Evolutionary conservation across 2,797 vertebrate species (phyloP), one percentile per base, ranked within the genome.

Genomic region (Crocodylus rhombifer): DNA sequence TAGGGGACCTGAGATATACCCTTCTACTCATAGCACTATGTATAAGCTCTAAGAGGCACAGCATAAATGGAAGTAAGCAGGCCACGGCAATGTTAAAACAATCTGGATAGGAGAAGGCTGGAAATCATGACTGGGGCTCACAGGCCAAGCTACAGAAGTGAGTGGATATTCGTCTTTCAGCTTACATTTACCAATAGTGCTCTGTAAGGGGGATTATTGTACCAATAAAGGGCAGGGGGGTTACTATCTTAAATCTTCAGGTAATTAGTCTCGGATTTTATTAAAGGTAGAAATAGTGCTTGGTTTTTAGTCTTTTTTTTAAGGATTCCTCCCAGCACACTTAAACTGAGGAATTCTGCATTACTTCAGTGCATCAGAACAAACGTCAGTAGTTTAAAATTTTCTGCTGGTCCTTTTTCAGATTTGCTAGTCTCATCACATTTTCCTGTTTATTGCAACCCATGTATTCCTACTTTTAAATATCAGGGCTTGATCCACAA

Each of bases 391-490:
- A 36, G 26, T 20, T 73, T 73, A 51, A 73, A 9, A 75, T 77
- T 86, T 33, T 88, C 75, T 89, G 82, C 90, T 91, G 77, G 65
- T 36, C 30, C 64, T 58, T 80, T 84, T 90, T 80, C 67, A 28
- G 2, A 13, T 42, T 80, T 83, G 78, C 86, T 36, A 87, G 64
- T n/a, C 26, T 62, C 75, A 60, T 82, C 18, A 20, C 58, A 56
- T 86, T 57, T 14, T 77, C 80, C 89, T 4, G 75, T 36, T 81
- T 67, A 30, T 76, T 61, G 36, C 80, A 69, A 73, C 25, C 61
- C 1, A 0, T 0, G 1, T 7, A 81, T 7, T 36, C 71, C 33
- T 6, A 0, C 0, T 4, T 51, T 2, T 65, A 1, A 0, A 2
- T 83, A 58, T 0, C 1, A 4, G 86, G 74, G 67, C 23, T 73